These are phyloP conservation scores for Abrostola triplasia DNA, from an alignment of 2,888 invertebrate genomes.

Conservation along the genomic window DNA sequence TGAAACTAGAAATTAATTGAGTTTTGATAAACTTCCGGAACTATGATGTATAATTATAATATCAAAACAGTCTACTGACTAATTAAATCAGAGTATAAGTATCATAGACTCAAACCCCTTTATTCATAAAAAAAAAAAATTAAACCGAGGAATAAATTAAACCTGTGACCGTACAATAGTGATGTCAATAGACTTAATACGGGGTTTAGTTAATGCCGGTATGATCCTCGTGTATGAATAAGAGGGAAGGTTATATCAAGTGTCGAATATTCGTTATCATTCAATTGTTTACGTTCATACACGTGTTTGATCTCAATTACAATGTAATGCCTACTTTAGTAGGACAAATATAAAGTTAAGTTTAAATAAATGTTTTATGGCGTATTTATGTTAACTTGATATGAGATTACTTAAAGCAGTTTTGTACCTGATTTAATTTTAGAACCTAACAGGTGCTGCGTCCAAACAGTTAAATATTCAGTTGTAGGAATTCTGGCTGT, in stretches of 20 bases:
- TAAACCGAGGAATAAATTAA: too few relatives aligned
- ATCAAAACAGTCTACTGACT: too few relatives aligned
- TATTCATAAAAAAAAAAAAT: too few relatives aligned
- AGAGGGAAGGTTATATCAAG: too few relatives aligned
- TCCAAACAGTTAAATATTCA: slow-evolving; percentile 15
- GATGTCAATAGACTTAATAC: too few relatives aligned
- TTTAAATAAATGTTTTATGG: slow-evolving; percentile 6
- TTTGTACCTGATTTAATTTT: slow-evolving; percentile 46
- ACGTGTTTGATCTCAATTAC: slow-evolving; percentile 43
- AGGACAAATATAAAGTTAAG: slow-evolving; percentile 17
- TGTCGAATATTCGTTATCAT: slow-evolving; percentile 3
- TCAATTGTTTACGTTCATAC: slow-evolving; percentile 9
- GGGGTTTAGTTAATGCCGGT: too few relatives aligned
- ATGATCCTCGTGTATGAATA: too few relatives aligned
- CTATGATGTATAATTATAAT: too few relatives aligned
- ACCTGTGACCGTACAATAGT: too few relatives aligned
- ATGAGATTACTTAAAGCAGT: slow-evolving; percentile 11
- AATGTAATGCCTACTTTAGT: slow-evolving; percentile 26
- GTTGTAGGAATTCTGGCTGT: not conserved
- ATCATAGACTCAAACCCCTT: too few relatives aligned
- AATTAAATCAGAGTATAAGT: too few relatives aligned
- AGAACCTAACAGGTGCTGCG: slow-evolving; percentile 14
- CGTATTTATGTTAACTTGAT: slow-evolving; percentile 8
- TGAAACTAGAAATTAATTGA: not conserved
- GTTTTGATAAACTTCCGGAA: slow-evolving; percentile 1